These are phyloP conservation scores for Catotricha subobsoleta DNA, from an alignment of 2,888 invertebrate genomes.

Conservation along the genomic window DNA sequence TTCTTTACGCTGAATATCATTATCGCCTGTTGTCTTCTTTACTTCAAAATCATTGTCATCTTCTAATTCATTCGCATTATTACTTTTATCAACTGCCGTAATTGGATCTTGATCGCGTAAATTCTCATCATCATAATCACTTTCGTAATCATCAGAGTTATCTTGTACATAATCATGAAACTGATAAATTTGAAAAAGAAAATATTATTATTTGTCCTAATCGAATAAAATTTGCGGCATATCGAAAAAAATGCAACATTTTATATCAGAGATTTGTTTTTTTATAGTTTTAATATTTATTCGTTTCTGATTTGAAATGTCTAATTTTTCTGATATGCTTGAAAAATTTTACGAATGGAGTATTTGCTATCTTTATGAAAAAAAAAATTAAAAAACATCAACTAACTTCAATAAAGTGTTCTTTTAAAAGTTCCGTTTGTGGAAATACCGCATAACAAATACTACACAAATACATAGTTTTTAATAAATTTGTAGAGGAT, in stretches of 20 bases:
- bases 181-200: neutral
- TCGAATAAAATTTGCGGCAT: no score
- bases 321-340: no score
- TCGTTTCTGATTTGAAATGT: no score
- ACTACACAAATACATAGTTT: slow-evolving; percentile 15
- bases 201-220: neutral
- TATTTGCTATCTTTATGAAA: neutral
- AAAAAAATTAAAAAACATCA: neutral
- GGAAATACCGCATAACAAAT: slow-evolving; percentile 18
- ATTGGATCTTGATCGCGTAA: slow-evolving; percentile 8
- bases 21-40: neutral
- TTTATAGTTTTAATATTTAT: no score
- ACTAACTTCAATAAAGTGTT: slow-evolving; percentile 20
- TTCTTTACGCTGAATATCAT: neutral
- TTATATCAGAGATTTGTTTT: no score
- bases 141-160: slow-evolving; percentile 6
- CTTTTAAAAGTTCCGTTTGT: slow-evolving; percentile 20
- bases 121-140: slow-evolving; percentile 13
- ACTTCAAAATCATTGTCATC: neutral
- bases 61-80: slow-evolving; percentile 3
- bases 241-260: no score
- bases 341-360: no score
- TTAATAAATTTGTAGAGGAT: no score
- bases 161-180: slow-evolving; percentile 17
- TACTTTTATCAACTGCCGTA: slow-evolving; percentile 5